A percentile compares a stretch with the other conserved stretches of the same genome.
Evolutionary conservation across 1,140 invertebrate genomes (phyloP).

Genomic region (Drosophila mojavensis): DNA sequence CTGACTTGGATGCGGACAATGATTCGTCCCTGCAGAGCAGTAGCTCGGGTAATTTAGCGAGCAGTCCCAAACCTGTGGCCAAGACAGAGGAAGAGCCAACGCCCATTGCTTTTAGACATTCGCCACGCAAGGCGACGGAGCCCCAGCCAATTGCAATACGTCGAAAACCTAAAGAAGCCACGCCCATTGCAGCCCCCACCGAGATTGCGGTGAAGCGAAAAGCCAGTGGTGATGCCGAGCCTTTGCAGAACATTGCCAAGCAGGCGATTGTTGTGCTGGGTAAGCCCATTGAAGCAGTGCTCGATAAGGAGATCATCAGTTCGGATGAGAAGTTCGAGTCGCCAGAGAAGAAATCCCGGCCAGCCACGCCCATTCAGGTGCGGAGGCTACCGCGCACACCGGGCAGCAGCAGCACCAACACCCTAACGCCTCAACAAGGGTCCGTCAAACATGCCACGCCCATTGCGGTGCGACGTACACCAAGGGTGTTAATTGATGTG

Average conservation of each 20-base stretch:
- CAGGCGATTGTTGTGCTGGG: constrained; percentile 20
- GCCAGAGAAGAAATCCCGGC: constrained; percentile 70
- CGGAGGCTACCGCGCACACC: constrained; percentile 72
- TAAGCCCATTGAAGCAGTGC: constrained; percentile 38
- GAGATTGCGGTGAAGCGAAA: constrained; percentile 47
- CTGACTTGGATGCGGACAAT: constrained; percentile 58
- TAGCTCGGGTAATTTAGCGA: constrained; percentile 39
- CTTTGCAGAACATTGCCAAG: constrained; percentile 26
- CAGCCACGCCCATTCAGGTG: constrained; percentile 74
- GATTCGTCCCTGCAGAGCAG: constrained; percentile 64
- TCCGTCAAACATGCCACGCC: constrained; percentile 67
- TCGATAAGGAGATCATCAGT: constrained; percentile 80
- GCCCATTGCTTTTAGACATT: constrained; percentile 57
- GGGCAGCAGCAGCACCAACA: constrained; percentile 47
- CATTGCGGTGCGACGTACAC: constrained; percentile 72
- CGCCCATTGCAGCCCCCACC: neutral
- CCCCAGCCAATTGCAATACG: constrained; percentile 57
- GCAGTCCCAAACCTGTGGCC: constrained; percentile 46
- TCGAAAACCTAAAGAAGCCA: constrained; percentile 52
- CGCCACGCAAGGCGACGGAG: constrained; percentile 52
- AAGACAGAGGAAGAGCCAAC: constrained; percentile 41
- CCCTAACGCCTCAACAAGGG: constrained; percentile 47
- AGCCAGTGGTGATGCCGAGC: constrained; percentile 33
- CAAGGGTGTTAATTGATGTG: constrained; percentile 56
- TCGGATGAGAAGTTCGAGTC: constrained; percentile 81